phyloP scores from a whole-genome alignment of 2,888 invertebrate species.

The Cheilosia scutellata region DNA sequence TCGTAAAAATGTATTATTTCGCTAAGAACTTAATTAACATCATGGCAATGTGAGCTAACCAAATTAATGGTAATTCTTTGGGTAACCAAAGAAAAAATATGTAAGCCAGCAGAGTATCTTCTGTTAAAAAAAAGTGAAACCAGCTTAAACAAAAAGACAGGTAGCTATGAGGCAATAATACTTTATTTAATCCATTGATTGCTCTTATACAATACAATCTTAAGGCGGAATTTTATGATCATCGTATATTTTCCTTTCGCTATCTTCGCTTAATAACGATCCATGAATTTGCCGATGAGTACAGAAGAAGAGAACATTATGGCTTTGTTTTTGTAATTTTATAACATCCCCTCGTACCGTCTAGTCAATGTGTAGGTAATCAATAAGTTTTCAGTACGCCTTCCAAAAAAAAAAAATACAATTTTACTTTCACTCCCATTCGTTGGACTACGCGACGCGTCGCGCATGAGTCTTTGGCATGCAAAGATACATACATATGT shows the following conservation, averaged over 20 bases:
- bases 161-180: conserved; percentile 35
- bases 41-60: not conserved
- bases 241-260: conserved; percentile 16
- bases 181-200: conserved; percentile 32
- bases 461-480: not conserved
- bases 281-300: conserved; percentile 1
- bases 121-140: conserved; percentile 42
- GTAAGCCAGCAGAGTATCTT: not conserved
- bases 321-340: not conserved
- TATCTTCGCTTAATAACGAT: conserved; percentile 17
- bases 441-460: not conserved
- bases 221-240: conserved; percentile 24
- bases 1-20: not conserved
- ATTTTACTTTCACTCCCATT: conserved; percentile 47
- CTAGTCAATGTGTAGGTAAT: conserved; percentile 14
- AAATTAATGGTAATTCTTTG: conserved; percentile 10
- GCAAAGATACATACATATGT: conserved; percentile 7
- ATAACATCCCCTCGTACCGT: conserved; percentile 11
- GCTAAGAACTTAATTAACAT: not conserved
- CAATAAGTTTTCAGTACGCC: conserved; percentile 29
- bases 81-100: not conserved
- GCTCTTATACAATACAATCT: conserved; percentile 53
- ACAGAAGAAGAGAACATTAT: not conserved
- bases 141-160: conserved; percentile 32
- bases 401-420: conserved; percentile 18